Conservation (phyloP, 1,140 invertebrate genomes). For the Hyles euphorbiae region DNA sequence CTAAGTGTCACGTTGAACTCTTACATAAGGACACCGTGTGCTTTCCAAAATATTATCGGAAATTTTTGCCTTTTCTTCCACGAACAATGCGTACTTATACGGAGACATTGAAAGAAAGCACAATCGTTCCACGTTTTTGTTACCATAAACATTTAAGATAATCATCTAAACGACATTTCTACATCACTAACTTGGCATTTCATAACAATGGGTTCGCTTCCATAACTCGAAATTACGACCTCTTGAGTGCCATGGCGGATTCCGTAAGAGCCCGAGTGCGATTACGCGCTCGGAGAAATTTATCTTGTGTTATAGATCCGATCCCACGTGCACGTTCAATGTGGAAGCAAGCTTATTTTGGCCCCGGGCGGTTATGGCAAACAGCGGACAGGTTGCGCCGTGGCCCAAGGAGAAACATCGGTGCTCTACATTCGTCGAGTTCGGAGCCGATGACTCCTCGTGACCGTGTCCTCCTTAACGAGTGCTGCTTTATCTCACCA, state of each 20-base stretch:
- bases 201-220: not conserved
- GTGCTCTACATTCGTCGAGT: slow-evolving; percentile 62
- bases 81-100: slow-evolving; percentile 44
- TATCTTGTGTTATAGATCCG: too few relatives aligned
- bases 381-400: slow-evolving; percentile 41
- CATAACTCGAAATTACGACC: too few relatives aligned
- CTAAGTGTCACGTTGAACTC: slow-evolving; percentile 72
- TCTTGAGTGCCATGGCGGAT: too few relatives aligned
- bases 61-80: slow-evolving; percentile 53
- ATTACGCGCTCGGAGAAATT: too few relatives aligned
- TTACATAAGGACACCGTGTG: slow-evolving; percentile 69
- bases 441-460: slow-evolving; percentile 67
- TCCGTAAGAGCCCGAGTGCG: too few relatives aligned
- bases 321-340: not conserved
- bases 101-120: slow-evolving; percentile 40
- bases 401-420: slow-evolving; percentile 58
- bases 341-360: slow-evolving; percentile 37
- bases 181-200: slow-evolving; percentile 4
- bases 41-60: slow-evolving; percentile 70
- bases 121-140: slow-evolving; percentile 21
- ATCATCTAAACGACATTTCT: slow-evolving; percentile 3
- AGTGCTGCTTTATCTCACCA: slow-evolving; percentile 62
- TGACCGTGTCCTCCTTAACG: slow-evolving; percentile 66
- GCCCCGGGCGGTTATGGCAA: slow-evolving; percentile 38
- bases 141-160: slow-evolving; percentile 11